Conservation (phyloP, 2,113 vertebrate genomes). For the Nicator chloris region DNA sequence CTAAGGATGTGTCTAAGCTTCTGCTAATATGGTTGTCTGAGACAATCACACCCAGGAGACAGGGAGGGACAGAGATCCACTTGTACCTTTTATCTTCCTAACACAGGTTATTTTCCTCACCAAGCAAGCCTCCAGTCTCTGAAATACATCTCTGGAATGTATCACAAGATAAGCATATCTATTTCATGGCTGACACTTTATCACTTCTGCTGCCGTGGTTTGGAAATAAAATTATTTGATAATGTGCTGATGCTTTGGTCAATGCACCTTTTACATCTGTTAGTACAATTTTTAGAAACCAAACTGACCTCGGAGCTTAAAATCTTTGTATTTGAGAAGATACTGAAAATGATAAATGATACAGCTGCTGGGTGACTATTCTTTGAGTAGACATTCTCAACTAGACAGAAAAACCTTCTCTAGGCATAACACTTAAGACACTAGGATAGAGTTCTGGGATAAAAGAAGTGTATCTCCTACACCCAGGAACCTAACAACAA, state of each 20-base stretch:
- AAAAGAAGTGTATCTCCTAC: neutral
- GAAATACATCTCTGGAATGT: neutral
- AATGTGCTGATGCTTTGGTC: neutral
- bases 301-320: neutral
- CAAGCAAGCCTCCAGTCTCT: neutral
- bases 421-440: neutral
- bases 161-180: neutral
- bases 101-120: neutral
- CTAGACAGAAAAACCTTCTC: neutral
- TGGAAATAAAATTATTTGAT: neutral
- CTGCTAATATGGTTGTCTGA: conserved; percentile 10
- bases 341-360: neutral
- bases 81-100: neutral
- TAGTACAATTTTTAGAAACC: neutral
- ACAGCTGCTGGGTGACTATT: neutral
- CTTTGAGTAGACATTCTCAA: neutral
- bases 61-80: neutral
- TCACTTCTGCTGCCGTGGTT: neutral
- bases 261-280: neutral
- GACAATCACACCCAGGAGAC: conserved; percentile 38
- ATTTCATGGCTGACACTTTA: neutral
- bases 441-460: neutral
- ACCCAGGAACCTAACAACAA: neutral
- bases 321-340: neutral
- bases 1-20: neutral